A percentile compares a stretch with the other conserved stretches of the same genome.
phyloP scores from a whole-genome alignment of 2,888 invertebrate genomes.

The Molorchus minor region DNA sequence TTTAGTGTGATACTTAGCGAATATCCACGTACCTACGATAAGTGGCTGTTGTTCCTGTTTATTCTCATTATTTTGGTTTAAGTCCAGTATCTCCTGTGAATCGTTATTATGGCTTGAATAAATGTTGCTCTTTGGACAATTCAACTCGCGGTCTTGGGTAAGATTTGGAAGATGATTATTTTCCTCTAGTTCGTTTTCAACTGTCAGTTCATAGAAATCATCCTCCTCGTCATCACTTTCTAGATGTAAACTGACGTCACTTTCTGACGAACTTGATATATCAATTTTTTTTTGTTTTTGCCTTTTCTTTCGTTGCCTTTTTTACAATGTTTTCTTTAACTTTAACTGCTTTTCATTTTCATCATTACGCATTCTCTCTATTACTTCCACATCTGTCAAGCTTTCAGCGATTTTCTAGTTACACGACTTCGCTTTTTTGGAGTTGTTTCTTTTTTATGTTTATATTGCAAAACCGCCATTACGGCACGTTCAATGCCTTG shows the following conservation, averaged over 20 bases:
- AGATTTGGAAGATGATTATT: background rate
- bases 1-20: background rate
- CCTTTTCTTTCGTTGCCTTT: background rate
- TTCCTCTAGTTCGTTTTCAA: background rate
- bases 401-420: background rate
- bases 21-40: too few species aligned
- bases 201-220: background rate
- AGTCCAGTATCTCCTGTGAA: background rate
- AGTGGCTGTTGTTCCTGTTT: too few species aligned
- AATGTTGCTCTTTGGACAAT: background rate
- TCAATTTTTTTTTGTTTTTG: background rate
- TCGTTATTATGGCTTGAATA: background rate
- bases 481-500: background rate
- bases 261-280: background rate
- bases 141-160: too few species aligned
- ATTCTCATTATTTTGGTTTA: too few species aligned
- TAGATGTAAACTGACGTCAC: background rate
- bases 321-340: background rate
- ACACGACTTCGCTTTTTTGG: background rate
- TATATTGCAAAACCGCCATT: background rate
- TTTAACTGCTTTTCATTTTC: background rate
- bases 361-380: background rate
- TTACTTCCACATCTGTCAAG: background rate
- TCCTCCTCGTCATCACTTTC: background rate
- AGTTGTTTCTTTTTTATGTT: background rate